Base-by-base conservation (phyloP, 2,888 invertebrate genomes). In the Nemapogon koenigi region DNA sequence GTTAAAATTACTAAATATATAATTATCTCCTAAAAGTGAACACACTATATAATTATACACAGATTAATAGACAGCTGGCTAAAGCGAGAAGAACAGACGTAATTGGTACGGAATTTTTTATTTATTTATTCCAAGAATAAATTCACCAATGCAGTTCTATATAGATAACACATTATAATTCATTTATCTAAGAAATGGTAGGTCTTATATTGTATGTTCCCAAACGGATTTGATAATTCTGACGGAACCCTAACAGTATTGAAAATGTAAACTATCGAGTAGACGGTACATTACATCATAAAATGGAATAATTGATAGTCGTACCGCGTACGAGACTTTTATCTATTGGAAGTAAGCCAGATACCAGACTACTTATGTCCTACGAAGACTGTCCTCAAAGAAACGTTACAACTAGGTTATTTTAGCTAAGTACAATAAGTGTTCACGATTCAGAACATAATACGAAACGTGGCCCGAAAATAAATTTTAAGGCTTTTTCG, bases 331-430 rank as follows among this genome's bases (percentile, higher is more conserved):
- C 13, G 3, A 19, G 57, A 62, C 56, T 57, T 63, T 62, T 64
- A 62, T 61, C 58, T 52, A 41, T 60, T 65, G 67, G 67, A 61
- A 40, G 41, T 37, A 41, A 48, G 65, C 67, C 68, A 68, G 33
- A 18, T 11, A 13, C 19, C 8, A 54, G 47, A 41, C 47, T 54
- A 53, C 57, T 56, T 52, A 49, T 55, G 49, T 53, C 51, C 48
- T 57, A 19, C 10, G 55, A 46, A 42, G 48, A 57, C 50, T 59
- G 47, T 51, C 41, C 50, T 48, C 43, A 41, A 40, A 43, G 42
- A 49, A 44, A 53, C 46, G 52, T 53, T 56, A 52, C 50, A 58
- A 52, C 42, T 38, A 39, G 22, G 35, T 35, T 39, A 42, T 40
- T 41, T 30, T 22, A 29, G 39, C 22, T 30, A 17, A 39, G 35